Percentiles rank a stretch among this genome's conserved stretches.
Conservation (phyloP, 2,888 invertebrate species). For the Argyresthia albistria region DNA sequence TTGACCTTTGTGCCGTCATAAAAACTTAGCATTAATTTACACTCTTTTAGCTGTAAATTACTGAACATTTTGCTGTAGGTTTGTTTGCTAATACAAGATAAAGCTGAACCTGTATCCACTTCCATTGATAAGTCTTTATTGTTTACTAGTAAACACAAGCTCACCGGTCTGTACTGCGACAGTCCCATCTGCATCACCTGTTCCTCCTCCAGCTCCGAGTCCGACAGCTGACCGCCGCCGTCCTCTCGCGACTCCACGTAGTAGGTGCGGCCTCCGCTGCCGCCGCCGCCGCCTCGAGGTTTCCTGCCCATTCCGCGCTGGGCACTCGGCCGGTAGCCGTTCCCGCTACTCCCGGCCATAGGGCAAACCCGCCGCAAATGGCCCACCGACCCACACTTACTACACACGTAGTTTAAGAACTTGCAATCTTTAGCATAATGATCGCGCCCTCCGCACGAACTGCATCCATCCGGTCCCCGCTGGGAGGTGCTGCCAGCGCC, state of each 20-base stretch:
- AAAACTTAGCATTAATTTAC: neutral
- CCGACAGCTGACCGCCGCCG: neutral
- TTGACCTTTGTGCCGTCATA: neutral
- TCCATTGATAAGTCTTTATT: constrained; percentile 13
- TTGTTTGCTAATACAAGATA: constrained; percentile 4
- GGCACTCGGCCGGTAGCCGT: neutral
- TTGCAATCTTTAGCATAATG: too few relatives aligned
- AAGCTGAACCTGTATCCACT: constrained; percentile 16
- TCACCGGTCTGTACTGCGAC: constrained; percentile 12
- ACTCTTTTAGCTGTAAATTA: neutral
- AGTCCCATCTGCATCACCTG: constrained; percentile 10
- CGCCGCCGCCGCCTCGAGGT: neutral
- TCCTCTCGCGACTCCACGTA: neutral
- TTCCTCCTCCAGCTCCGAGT: neutral
- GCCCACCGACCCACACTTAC: neutral
- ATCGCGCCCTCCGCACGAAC: neutral
- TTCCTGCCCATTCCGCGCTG: neutral
- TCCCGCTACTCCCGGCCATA: neutral
- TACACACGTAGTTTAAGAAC: too few relatives aligned
- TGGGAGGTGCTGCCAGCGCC: neutral
- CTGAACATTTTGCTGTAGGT: neutral
- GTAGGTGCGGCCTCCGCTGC: neutral
- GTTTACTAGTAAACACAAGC: constrained; percentile 4
- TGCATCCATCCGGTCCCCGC: neutral
- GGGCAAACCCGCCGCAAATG: too few relatives aligned